A percentile compares a stretch with the other conserved stretches of the same genome.
Evolutionary conservation across 2,888 invertebrate species (phyloP).

Genomic region (Drosophila demipolita): DNA sequence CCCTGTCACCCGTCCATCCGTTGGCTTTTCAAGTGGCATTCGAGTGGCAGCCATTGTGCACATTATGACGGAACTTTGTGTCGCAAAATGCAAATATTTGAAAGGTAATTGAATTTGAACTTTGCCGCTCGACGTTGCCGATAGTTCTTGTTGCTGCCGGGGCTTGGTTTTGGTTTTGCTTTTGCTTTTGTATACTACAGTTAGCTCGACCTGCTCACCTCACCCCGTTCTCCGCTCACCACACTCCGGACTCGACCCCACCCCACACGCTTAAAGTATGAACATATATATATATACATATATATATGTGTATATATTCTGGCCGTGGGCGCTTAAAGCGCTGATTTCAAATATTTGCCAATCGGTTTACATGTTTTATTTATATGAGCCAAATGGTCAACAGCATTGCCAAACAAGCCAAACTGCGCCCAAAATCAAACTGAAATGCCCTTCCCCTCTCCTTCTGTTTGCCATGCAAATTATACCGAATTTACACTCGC

Average conservation of each 20-base stretch:
- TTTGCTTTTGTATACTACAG: constrained; percentile 10
- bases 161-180: constrained; percentile 20
- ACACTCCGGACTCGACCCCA: neutral
- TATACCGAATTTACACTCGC: constrained; percentile 63
- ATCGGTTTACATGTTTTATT: constrained; percentile 78
- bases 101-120: constrained; percentile 82
- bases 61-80: constrained; percentile 81
- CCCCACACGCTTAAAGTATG: constrained; percentile 56
- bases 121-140: constrained; percentile 69
- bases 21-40: constrained; percentile 77
- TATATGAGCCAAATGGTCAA: constrained; percentile 76
- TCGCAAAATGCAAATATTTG: constrained; percentile 82
- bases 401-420: constrained; percentile 51
- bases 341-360: constrained; percentile 67
- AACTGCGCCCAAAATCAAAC: constrained; percentile 22
- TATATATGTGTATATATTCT: neutral
- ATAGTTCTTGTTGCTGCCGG: constrained; percentile 50
- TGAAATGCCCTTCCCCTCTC: constrained; percentile 9
- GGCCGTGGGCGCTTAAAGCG: constrained; percentile 62
- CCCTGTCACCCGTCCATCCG: constrained; percentile 14
- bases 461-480: constrained; percentile 70
- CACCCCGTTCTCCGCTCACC: neutral
- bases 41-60: constrained; percentile 82
- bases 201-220: neutral
- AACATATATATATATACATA: constrained; percentile 13